Evolutionary conservation across 2,797 vertebrate genomes (phyloP).

Genomic region (Micromesistius poutassou): DNA sequence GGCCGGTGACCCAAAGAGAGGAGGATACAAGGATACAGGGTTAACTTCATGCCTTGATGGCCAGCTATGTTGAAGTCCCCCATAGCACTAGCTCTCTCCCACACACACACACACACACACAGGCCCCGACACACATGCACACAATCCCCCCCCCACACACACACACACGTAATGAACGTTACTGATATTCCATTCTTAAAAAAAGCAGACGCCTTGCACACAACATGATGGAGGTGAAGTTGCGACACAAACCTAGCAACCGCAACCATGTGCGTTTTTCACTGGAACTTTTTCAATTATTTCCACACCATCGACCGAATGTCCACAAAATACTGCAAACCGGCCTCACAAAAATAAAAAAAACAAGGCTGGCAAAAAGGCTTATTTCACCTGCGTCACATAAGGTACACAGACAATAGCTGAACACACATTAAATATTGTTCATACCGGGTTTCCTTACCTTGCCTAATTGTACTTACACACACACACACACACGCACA

Average conservation of each 20-base stretch:
- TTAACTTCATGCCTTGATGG: neutral
- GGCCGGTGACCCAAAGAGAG: conserved; percentile 26
- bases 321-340: neutral
- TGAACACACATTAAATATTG: no score
- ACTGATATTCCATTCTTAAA: neutral
- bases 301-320: neutral
- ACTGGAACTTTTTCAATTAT: neutral
- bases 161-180: neutral
- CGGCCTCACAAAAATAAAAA: neutral
- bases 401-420: no score
- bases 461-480: neutral
- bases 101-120: conserved; percentile 22
- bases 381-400: no score
- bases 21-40: neutral
- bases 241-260: neutral
- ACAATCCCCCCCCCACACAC: no score
- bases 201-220: neutral
- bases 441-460: no score
- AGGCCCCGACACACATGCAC: neutral
- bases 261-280: neutral
- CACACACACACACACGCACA: conserved; percentile 16
- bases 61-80: neutral
- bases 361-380: no score
- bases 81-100: neutral
- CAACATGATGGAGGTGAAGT: neutral